Base-by-base conservation (phyloP, 2,113 vertebrate species). In the Dolichotis patagonum region DNA sequence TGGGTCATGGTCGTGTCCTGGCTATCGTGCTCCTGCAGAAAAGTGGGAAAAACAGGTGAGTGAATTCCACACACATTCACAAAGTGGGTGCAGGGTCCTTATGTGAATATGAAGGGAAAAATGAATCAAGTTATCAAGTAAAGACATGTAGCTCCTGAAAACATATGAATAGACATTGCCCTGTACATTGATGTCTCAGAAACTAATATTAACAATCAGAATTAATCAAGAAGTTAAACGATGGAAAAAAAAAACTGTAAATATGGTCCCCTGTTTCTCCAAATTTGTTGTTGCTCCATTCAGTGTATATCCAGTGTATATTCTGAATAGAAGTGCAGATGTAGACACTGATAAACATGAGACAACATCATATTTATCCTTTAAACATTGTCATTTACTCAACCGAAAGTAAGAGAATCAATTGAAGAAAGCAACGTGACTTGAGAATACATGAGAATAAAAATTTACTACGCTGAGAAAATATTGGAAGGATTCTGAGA, bases 21-120 rank as follows among this genome's bases (percentile, higher is more conserved):
- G 0, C 49, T 30, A 84, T 1, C 73, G 3, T 1, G 8, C 20
- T 58, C 11, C 43, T 7, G 7, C 32, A 62, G 17, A 84, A 41
- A 85, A 81, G 13, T 22, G 85, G 38, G 11, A 87, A 9, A 46
- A 63, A 87, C 19, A 5, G 7, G 67, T 46, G 4, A 8, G 20
- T 86, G 0, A 12, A 69, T 49, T 75, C 52, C 5, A 67, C 60
- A 28, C 24, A 32, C 10, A 20, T 2, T 90, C 84, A 58, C 32
- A 5, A 84, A 90, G 22, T 2, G 49, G 10, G 43, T 0, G 58
- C 1, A 12, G 8, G 8, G 49, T 71, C 85, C 4, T 16, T 62
- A 38, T 12, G 46, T 82, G 11, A 43, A 35, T 62, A 2, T 30
- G 3, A 20, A 32, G n/a, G 10, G 41, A 38, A 62, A 0, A 0